Percentiles rank a stretch among this genome's conserved stretches.
Conservation (phyloP, 2,113 vertebrate species). For the Eira barbara region DNA sequence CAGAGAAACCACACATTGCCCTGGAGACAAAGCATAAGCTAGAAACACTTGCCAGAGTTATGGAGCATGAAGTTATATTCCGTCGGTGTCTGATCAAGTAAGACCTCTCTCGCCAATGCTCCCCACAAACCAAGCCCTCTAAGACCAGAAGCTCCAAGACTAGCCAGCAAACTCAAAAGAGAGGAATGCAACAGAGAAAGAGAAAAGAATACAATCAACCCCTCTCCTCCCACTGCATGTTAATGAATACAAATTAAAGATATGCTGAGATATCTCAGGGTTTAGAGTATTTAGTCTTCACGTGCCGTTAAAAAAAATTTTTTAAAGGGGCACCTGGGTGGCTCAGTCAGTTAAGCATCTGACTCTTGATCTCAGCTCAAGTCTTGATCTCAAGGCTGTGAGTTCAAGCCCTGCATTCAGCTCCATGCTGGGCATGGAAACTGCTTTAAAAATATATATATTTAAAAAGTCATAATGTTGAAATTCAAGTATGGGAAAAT, state of each 20-base stretch:
- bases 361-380: background rate
- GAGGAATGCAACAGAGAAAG: background rate
- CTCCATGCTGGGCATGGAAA: background rate
- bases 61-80: background rate
- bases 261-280: background rate
- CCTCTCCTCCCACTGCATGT: background rate
- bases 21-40: background rate
- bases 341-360: background rate
- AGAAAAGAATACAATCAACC: background rate
- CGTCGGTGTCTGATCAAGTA: background rate
- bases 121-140: background rate
- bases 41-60: conserved; percentile 6
- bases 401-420: background rate
- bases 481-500: background rate
- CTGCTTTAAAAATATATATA: background rate
- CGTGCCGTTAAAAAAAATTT: background rate
- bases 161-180: background rate
- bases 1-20: background rate
- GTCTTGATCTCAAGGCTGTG: background rate
- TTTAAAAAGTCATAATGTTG: background rate
- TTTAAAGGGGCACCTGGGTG: background rate
- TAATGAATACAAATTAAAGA: background rate
- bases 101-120: background rate
- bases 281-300: background rate
- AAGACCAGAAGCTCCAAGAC: background rate